Conservation (phyloP, 2,113 vertebrate genomes). For the Saimiri boliviensis region DNA sequence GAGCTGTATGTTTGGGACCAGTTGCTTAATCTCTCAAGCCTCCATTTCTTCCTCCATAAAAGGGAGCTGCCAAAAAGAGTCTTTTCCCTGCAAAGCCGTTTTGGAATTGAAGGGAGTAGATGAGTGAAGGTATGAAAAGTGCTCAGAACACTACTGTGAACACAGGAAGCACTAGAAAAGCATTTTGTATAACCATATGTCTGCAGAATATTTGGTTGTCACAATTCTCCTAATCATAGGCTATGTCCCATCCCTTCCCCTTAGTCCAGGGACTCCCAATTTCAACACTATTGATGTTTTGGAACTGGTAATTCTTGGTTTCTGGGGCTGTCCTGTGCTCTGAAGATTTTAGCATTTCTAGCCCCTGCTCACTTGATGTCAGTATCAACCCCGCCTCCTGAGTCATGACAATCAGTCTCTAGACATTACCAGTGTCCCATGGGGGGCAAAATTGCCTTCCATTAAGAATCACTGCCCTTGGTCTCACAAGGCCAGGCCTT, state of each 20-base stretch:
- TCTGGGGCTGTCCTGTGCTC: not conserved
- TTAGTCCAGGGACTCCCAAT: not conserved
- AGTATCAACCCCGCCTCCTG: not conserved
- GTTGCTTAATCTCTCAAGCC: not conserved
- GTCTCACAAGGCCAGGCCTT: not conserved
- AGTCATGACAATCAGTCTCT: not conserved
- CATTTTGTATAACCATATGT: too few species aligned
- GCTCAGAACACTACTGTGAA: not conserved
- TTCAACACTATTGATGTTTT: accelerated
- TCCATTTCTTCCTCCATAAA: not conserved
- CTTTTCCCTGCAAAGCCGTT: not conserved
- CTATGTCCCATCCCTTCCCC: not conserved
- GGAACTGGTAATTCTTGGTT: not conserved
- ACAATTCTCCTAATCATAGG: not conserved
- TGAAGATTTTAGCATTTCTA: not conserved
- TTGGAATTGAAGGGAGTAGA: not conserved
- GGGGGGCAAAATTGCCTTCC: not conserved
- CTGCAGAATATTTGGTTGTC: not conserved
- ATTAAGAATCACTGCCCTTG: not conserved
- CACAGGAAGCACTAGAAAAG: accelerated
- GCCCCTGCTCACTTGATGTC: too few species aligned
- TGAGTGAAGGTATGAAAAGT: not conserved
- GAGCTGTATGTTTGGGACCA: not conserved
- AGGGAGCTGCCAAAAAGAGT: not conserved
- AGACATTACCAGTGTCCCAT: not conserved